These are phyloP conservation scores for Sinhomidia bicolor DNA, from an alignment of 2,888 invertebrate species.

Conservation along the genomic window DNA sequence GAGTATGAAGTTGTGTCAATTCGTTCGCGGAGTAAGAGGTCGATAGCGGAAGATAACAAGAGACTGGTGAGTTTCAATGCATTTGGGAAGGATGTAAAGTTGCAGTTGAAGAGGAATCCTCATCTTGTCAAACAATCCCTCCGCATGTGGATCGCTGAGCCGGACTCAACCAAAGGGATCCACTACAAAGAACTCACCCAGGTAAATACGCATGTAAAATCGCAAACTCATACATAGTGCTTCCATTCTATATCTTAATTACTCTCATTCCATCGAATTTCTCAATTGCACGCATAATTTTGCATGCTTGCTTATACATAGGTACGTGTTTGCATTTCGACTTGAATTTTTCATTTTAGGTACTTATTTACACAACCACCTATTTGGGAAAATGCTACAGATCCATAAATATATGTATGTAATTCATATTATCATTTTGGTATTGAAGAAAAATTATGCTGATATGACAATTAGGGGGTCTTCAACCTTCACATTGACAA, in stretches of 20 bases:
- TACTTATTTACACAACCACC: not conserved
- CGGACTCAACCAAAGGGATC: constrained; percentile 86
- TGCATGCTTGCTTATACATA: not conserved
- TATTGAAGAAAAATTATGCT: not conserved
- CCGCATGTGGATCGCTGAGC: constrained; percentile 91
- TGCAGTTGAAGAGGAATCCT: constrained; percentile 89
- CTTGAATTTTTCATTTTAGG: not conserved
- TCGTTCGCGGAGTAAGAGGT: constrained; percentile 81
- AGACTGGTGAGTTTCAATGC: constrained; percentile 89
- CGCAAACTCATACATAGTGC: not conserved
- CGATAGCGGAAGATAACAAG: constrained; percentile 83
- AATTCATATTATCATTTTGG: not conserved
- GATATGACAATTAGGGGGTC: not conserved
- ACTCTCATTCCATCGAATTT: not conserved
- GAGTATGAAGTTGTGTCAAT: constrained; percentile 92
- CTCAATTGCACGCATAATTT: not conserved
- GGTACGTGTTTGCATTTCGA: not conserved
- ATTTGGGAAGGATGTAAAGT: constrained; percentile 89
- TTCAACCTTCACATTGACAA: constrained; percentile 17
- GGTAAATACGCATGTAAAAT: constrained; percentile 84
- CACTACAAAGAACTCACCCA: constrained; percentile 89
- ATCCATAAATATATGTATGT: not conserved
- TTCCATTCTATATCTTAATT: constrained; percentile 76
- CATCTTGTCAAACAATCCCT: constrained; percentile 89
- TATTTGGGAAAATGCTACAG: not conserved